Conservation (phyloP, 2,797 vertebrate genomes). For the Phoxinus dragarum region DNA sequence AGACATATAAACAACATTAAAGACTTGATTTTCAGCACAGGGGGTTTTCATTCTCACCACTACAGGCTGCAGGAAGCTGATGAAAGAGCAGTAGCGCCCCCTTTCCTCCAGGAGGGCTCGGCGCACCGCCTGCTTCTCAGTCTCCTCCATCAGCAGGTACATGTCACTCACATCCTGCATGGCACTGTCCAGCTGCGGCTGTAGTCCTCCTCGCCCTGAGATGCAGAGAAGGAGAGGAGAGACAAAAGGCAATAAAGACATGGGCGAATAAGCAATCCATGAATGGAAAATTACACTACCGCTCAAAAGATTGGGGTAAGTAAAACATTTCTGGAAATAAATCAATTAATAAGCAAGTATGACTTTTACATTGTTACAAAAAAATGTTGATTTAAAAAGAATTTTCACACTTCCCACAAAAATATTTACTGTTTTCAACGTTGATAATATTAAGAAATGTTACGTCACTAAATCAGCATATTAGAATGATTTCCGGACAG, state of each 20-base stretch:
- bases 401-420: background rate
- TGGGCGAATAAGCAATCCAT: background rate
- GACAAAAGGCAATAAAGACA: background rate
- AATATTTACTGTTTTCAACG: background rate
- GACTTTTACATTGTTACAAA: background rate
- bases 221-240: conserved; percentile 40
- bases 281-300: background rate
- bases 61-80: conserved; percentile 90
- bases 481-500: background rate
- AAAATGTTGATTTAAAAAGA: background rate
- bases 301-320: background rate
- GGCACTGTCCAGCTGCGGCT: conserved; percentile 94
- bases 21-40: too few species aligned
- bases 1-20: too few species aligned
- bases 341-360: background rate
- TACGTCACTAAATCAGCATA: background rate
- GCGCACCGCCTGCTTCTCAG: conserved; percentile 96
- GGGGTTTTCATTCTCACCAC: conserved; percentile 82
- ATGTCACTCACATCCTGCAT: conserved; percentile 97
- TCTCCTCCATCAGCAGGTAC: conserved; percentile 97
- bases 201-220: conserved; percentile 92
- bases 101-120: conserved; percentile 93
- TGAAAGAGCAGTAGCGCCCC: conserved; percentile 93
- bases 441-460: background rate
- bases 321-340: background rate